Evolutionary conservation across 2,888 invertebrate species (phyloP), one percentile per base, ranked within the genome.

Genomic region (Andrena minutula): DNA sequence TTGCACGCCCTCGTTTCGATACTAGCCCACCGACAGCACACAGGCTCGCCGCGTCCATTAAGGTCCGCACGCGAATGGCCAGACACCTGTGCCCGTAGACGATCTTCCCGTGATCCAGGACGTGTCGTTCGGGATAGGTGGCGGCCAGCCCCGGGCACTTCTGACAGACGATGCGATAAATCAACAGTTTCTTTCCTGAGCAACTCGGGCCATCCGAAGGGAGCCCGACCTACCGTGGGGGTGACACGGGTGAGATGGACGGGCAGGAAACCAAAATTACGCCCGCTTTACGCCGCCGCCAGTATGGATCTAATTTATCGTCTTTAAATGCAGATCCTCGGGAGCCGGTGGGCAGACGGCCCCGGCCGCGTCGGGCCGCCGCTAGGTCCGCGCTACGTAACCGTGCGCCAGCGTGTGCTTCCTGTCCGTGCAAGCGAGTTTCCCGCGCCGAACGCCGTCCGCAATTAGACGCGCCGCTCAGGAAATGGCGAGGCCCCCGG

Each of bases 251-350:
- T 69, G 77, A 88, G 88, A 88, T 84, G 86, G 86, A 89, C 88
- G 86, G 88, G 88, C 89, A 86, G 89, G 87, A 90, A 91, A 90
- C 88, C 89, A 75, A 90, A 90, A 91, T 91, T 90, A 90, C 89
- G 84, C 84, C 81, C 87, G 87, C 82, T 90, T 86, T 78, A 78
- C 83, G 63, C 86, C 70, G 78, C 68, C 68, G 78, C 78, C 71
- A 51, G 70, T 87, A 84, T 75, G 86, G 78, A 85, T 86, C 83
- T 91, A 91, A 91, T 91, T 91, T 91, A 91, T 91, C 79, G 90
- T 86, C 86, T 89, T 89, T 91, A 89, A 91, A 91, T 90, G 90
- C 88, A 89, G 89, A 89, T 89, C 84, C 88, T 75, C 69, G 60
- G 73, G 70, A 69, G 76, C 79, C 78, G 56, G 64, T 72, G 53